Conservation (phyloP, 2,888 invertebrate species). For the Lasioglossum lativentre region DNA sequence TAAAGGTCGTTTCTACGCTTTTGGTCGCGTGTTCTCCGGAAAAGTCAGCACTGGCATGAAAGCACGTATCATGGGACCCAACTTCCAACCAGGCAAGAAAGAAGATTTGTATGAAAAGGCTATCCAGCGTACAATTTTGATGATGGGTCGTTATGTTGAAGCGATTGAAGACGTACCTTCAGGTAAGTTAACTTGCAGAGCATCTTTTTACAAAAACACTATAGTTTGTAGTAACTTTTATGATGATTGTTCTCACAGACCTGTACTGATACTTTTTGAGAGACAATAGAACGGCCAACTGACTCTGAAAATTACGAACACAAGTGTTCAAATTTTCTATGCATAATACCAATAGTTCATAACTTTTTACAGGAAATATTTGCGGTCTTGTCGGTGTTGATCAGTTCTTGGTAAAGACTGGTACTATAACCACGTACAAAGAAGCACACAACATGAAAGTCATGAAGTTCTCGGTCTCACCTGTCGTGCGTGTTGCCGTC, state of each 20-base stretch:
- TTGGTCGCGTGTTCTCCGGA: slow-evolving; percentile 99
- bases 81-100: slow-evolving; percentile 98
- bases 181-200: slow-evolving; percentile 85
- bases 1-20: slow-evolving; percentile 99
- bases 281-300: slow-evolving; percentile 70
- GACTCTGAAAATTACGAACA: slow-evolving; percentile 37
- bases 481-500: slow-evolving; percentile 99
- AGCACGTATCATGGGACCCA: slow-evolving; percentile 99
- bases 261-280: slow-evolving; percentile 76
- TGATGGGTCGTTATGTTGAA: slow-evolving; percentile 99
- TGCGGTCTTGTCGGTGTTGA: slow-evolving; percentile 99
- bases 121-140: slow-evolving; percentile 99
- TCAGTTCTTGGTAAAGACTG: slow-evolving; percentile 99
- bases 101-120: slow-evolving; percentile 99
- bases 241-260: slow-evolving; percentile 81
- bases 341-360: slow-evolving; percentile 15
- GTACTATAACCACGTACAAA: slow-evolving; percentile 99
- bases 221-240: slow-evolving; percentile 21
- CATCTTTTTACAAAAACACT: background rate
- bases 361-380: slow-evolving; percentile 91
- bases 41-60: slow-evolving; percentile 94
- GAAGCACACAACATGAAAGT: slow-evolving; percentile 99
- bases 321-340: background rate
- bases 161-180: slow-evolving; percentile 99
- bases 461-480: slow-evolving; percentile 99